phyloP scores from a whole-genome alignment of 2,113 vertebrate species.

The Catagonus wagneri region DNA sequence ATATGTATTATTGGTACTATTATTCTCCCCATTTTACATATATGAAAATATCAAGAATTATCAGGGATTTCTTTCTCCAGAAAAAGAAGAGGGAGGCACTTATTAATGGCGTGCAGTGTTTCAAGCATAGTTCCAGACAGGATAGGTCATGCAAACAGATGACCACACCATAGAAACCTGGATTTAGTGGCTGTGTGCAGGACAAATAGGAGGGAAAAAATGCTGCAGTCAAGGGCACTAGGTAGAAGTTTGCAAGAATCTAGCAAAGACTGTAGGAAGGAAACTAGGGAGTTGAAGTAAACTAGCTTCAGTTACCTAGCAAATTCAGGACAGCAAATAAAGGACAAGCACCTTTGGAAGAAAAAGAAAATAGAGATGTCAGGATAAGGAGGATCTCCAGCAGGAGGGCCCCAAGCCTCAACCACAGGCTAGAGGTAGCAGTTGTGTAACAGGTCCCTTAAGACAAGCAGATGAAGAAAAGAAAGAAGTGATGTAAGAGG shows the following conservation, averaged over 20 bases:
- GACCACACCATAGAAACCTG: not conserved
- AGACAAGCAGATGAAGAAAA: constrained; percentile 73
- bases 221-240: not conserved
- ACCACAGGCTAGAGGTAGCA: constrained; percentile 61
- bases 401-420: constrained; percentile 37
- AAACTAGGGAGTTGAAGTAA: not conserved
- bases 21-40: constrained; percentile 15
- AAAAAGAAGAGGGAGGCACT: constrained; percentile 21
- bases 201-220: not conserved
- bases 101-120: not conserved
- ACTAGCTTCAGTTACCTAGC: not conserved
- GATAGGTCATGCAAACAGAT: not conserved
- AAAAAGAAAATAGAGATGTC: constrained; percentile 30
- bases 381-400: not conserved
- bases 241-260: not conserved
- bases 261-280: constrained; percentile 18
- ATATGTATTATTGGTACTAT: not conserved
- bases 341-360: not conserved
- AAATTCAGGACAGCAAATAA: constrained; percentile 19
- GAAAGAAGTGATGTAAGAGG: constrained; percentile 73
- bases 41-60: constrained; percentile 30
- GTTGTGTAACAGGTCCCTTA: constrained; percentile 69
- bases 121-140: not conserved
- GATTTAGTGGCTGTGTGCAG: not conserved
- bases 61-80: not conserved